Conservation (phyloP, 1,140 invertebrate genomes). For the Ceratina australensis region DNA sequence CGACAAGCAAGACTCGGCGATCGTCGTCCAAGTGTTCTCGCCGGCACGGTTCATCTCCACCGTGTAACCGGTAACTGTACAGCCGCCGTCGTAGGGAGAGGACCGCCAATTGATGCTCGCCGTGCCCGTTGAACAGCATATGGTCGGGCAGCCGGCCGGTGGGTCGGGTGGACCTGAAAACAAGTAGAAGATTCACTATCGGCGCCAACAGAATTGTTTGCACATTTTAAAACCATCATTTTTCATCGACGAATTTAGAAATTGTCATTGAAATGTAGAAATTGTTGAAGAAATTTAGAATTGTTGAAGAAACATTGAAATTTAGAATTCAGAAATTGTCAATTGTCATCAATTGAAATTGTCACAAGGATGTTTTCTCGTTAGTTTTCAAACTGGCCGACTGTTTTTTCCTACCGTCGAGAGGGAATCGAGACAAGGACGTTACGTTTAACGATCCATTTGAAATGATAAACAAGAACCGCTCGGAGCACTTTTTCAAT, state of each 20-base stretch:
- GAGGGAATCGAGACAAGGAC: not conserved
- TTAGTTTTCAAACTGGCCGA: not conserved
- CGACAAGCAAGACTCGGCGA: constrained; percentile 83
- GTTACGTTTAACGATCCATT: not conserved
- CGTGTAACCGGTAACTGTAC: constrained; percentile 89
- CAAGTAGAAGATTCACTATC: too few species aligned
- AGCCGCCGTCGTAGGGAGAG: constrained; percentile 91
- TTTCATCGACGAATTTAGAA: too few species aligned
- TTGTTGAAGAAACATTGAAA: too few species aligned
- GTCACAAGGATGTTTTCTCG: not conserved
- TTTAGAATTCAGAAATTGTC: too few species aligned
- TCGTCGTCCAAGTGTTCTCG: constrained; percentile 80
- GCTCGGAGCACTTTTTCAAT: not conserved
- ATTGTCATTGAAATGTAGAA: too few species aligned
- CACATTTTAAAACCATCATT: too few species aligned
- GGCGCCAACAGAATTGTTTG: too few species aligned
- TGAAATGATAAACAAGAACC: constrained; percentile 15
- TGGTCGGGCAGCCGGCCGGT: constrained; percentile 84
- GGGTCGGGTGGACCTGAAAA: constrained; percentile 86
- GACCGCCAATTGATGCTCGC: constrained; percentile 89
- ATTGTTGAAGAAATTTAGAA: too few species aligned
- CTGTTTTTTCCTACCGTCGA: not conserved
- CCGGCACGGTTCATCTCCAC: constrained; percentile 85
- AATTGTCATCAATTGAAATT: too few species aligned
- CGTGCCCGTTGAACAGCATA: constrained; percentile 73